Evolutionary conservation across 1,140 invertebrate species (phyloP), one percentile per base, ranked within the genome.

Genomic region (Apis dorsata): DNA sequence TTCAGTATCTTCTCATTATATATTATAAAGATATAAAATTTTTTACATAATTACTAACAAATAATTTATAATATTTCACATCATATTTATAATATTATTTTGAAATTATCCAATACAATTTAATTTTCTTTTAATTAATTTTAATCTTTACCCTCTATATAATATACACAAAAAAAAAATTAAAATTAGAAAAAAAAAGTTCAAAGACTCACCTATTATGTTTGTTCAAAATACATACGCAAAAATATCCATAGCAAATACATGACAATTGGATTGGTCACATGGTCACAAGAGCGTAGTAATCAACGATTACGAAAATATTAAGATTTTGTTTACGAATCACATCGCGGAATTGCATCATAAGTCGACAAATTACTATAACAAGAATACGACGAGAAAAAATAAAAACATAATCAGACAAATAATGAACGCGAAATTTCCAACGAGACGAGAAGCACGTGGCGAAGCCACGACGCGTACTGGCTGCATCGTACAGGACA

Each of bases 401-500:
- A 15, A 66, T 9, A 5, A 55, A 51, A 76, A 63, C 51, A 65
- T 44, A 8, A 9, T 55, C 1, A 17, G 28, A 9, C 63, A 13
- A 44, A 21, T 15, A 8, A 8, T 12, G 3, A 59, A 24, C 57
- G 24, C 19, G 13, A 65, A 65, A 12, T 81, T 17, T 24, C 12
- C 81, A 71, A 60, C 82, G 70, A 86, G 84, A 69, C 90, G 92
- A 92, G 84, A 92, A 92, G 91, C 92, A 92, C 92, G 92, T 93
- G 91, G 92, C 91, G 87, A 84, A 86, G 90, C 91, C 92, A 92
- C 92, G 90, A 90, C 91, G 91, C 91, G 89, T 86, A 92, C 92
- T 93, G 90, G 87, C 90, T 90, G 89, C 86, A 81, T 88, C 86
- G 87, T 90, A 88, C 83, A 87, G 83, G 91, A 93, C 91, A 92